phyloP scores from a whole-genome alignment of 2,888 invertebrate genomes.

The Tethea ocularis region DNA sequence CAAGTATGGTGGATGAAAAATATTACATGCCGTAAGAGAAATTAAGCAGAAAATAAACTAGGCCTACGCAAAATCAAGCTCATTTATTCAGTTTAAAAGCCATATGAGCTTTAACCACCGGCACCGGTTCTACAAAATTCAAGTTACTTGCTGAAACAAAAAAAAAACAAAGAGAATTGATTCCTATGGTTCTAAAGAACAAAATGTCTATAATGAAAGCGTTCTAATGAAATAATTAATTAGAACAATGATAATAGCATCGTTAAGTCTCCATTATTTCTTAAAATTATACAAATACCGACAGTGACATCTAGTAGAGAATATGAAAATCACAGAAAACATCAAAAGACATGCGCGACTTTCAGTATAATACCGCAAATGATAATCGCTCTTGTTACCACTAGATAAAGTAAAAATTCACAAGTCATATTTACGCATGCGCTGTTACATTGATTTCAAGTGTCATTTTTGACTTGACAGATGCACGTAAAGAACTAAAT shows the following conservation, averaged over 20 bases:
- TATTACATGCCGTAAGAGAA: too few relatives aligned
- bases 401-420: slow-evolving; percentile 25
- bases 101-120: too few relatives aligned
- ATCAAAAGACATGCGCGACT: slow-evolving; percentile 59
- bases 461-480: slow-evolving; percentile 62
- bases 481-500: slow-evolving; percentile 11
- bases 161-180: too few relatives aligned
- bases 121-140: too few relatives aligned
- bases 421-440: slow-evolving; percentile 58
- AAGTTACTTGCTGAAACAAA: too few relatives aligned
- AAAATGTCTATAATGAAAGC: not conserved
- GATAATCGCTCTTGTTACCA: slow-evolving; percentile 12
- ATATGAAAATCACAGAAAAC: slow-evolving; percentile 12
- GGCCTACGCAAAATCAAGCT: too few relatives aligned
- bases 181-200: too few relatives aligned
- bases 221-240: not conserved
- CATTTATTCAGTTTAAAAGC: too few relatives aligned
- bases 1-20: too few relatives aligned
- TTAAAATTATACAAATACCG: too few relatives aligned
- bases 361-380: slow-evolving; percentile 11
- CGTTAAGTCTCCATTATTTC: not conserved
- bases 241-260: not conserved
- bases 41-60: too few relatives aligned
- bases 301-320: slow-evolving; percentile 49
- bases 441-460: slow-evolving; percentile 69